These are phyloP conservation scores for Pristis pectinata DNA, from an alignment of 2,797 vertebrate genomes.

Conservation along the genomic window DNA sequence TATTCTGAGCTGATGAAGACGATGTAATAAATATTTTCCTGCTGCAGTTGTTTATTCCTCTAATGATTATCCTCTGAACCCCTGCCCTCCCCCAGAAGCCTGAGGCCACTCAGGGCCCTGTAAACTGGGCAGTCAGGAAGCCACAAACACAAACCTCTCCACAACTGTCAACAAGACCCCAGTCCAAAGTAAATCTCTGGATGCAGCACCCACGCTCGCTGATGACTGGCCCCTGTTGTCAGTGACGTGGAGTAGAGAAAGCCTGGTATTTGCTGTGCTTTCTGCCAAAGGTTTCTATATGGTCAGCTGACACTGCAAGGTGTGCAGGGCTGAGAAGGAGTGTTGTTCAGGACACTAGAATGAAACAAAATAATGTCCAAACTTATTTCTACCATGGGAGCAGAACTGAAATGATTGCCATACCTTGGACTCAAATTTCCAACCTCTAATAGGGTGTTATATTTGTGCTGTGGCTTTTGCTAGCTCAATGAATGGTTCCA, in stretches of 20 bases:
- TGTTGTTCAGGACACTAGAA: too few species aligned
- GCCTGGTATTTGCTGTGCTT: neutral
- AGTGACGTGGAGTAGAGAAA: neutral
- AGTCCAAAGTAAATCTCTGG: neutral
- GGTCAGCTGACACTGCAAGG: neutral
- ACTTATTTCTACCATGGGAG: too few species aligned
- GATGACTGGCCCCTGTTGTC: neutral
- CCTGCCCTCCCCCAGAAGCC: neutral
- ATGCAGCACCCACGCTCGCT: neutral
- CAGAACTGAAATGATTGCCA: neutral
- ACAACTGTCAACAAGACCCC: neutral
- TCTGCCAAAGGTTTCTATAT: neutral
- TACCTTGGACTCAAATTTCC: neutral
- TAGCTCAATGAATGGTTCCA: too few species aligned
- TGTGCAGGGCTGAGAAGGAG: too few species aligned
- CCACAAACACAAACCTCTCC: neutral
- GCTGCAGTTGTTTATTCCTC: neutral
- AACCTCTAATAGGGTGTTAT: too few species aligned
- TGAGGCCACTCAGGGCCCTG: neutral
- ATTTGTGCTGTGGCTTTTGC: too few species aligned
- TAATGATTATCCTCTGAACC: neutral
- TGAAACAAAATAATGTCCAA: too few species aligned
- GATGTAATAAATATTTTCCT: neutral
- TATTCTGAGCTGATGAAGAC: neutral
- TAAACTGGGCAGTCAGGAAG: neutral